Evolutionary conservation across 1,140 invertebrate species (phyloP).

Genomic region (Papilio polyxenes): DNA sequence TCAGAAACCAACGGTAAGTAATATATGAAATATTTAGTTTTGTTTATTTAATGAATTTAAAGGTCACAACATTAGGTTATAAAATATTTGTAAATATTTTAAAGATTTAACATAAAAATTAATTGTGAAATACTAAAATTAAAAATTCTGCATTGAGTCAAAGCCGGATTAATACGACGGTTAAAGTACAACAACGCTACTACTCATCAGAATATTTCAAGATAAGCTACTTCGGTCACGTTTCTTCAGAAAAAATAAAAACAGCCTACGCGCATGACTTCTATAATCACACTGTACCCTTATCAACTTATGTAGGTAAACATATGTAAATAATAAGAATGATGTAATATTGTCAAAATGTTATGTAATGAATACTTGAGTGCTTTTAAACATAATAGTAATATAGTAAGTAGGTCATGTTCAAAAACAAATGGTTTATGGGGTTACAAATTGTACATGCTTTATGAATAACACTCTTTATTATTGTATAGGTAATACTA

Average conservation of each 20-base stretch:
- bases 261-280: constrained; percentile 12
- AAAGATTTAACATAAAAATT: not conserved
- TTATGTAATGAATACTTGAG: not conserved
- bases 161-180: not conserved
- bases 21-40: not conserved
- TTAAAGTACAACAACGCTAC: not conserved
- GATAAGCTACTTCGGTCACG: constrained; percentile 44
- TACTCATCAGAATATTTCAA: not conserved
- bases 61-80: not conserved
- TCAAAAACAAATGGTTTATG: not conserved
- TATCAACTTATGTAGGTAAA: constrained; percentile 1
- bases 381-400: not conserved
- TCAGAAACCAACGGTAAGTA: no score
- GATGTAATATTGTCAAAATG: not conserved
- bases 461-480: no score
- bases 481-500: not conserved
- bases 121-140: not conserved
- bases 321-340: not conserved
- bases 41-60: not conserved
- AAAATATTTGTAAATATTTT: not conserved
- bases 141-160: not conserved
- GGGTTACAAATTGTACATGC: no score
- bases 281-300: not conserved
- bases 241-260: constrained; percentile 42
- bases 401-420: no score